Evolutionary conservation across 2,797 vertebrate species (phyloP), one percentile per base, ranked within the genome.

Genomic region (Acestrorhynchus altus): DNA sequence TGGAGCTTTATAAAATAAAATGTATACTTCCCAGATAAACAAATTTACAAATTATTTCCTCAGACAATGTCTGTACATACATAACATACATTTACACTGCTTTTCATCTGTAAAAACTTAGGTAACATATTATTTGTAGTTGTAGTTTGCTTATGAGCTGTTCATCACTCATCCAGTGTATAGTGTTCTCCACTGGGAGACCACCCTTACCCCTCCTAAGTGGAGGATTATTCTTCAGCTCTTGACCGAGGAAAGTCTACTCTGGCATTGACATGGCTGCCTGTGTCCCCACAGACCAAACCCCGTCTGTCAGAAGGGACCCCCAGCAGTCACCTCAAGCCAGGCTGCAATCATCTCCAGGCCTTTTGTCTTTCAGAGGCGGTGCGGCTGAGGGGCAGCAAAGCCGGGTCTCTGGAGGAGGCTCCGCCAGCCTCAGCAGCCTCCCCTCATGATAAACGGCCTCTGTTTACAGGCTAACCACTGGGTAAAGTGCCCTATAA

Each of bases 391-490:
- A 35, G 56, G 81, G 70, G 69, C 73, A 60, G 80, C 70, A 80
- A 65, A 68, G 79, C 72, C 76, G 79, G 75, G 78, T 80, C 87
- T 87, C 86, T 68, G 79, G 81, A 87, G 86, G 81, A 84, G 39
- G 65, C 76, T 75, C 78, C 40, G 77, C 74, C 42, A 54, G 79
- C 69, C 73, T 71, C 28, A 61, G 59, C 59, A 60, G 61, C 73
- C 61, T 72, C 80, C 71, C 49, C 66, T 79, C 47, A 63, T 87
- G 88, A 89, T 85, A 80, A 87, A 89, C 87, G 84, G 87, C 84
- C 75, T 78, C 86, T 89, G 88, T 88, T 89, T 88, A 89, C 88
- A 85, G 88, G 87, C 87, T 89, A 89, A 89, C 87, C 87, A 85
- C 86, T 86, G 87, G 84, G 84, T 88, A 89, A 89, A 89, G 87